A percentile compares a stretch with the other conserved stretches of the same genome.
These are phyloP conservation scores for Glyphotaelius pellucidus DNA, from an alignment of 2,888 invertebrate species.

Conservation along the genomic window DNA sequence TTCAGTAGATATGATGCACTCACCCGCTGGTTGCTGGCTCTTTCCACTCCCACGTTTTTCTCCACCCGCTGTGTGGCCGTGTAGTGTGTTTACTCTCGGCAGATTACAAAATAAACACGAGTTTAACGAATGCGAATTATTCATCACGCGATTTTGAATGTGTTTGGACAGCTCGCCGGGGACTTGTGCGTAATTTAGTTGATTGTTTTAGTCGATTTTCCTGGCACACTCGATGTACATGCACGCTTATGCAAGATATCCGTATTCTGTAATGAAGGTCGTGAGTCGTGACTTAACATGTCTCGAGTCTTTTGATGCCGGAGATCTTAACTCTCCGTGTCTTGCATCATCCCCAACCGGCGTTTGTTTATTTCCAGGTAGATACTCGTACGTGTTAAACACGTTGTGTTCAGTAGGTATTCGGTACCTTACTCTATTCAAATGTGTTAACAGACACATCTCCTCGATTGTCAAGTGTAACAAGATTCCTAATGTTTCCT, in stretches of 20 bases:
- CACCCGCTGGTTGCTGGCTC: neutral
- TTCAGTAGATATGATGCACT: neutral
- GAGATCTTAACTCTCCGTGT: neutral
- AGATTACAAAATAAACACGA: slow-evolving; percentile 13
- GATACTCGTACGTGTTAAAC: neutral
- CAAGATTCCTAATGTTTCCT: neutral
- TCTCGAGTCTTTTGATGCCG: neutral
- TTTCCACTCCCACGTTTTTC: neutral
- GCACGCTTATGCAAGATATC: neutral
- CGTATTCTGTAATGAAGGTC: neutral
- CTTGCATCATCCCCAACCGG: neutral
- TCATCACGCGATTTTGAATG: slow-evolving; percentile 1
- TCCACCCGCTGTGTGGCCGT: slow-evolving; percentile 8
- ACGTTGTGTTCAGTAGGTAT: neutral
- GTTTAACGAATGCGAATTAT: slow-evolving; percentile 5
- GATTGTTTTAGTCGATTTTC: slow-evolving; percentile 6
- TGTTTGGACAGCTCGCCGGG: neutral
- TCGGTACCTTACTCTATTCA: neutral
- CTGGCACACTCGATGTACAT: neutral
- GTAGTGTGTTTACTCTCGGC: slow-evolving; percentile 21
- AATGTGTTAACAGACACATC: neutral
- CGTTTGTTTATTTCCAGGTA: neutral
- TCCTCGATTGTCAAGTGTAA: neutral
- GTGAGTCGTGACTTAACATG: neutral
- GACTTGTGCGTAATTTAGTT: neutral